A percentile compares a stretch with the other conserved stretches of the same genome.
phyloP scores from a whole-genome alignment of 2,113 vertebrate genomes.

The Diadophis punctatus region DNA sequence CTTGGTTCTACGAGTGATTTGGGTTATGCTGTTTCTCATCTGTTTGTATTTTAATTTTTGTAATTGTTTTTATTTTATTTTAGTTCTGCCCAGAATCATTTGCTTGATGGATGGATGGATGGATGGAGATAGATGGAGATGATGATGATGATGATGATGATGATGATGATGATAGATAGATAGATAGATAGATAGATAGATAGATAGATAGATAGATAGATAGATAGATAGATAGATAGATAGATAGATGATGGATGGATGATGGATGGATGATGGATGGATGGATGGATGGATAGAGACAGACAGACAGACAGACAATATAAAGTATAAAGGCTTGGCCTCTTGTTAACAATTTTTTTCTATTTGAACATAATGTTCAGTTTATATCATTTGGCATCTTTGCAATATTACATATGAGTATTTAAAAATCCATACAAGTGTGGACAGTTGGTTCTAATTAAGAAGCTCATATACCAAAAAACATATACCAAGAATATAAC shows the following conservation, averaged over 20 bases:
- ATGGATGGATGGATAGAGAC: too few species aligned
- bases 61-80: neutral
- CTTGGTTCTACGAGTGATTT: neutral
- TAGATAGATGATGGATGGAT: neutral
- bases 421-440: neutral
- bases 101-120: neutral
- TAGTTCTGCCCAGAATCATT: neutral
- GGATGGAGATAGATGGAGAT: neutral
- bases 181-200: neutral
- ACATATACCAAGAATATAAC: too few species aligned
- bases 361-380: neutral
- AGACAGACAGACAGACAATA: too few species aligned
- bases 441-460: neutral
- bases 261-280: neutral
- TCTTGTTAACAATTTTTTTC: neutral
- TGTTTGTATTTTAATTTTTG: neutral
- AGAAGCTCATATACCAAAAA: neutral
- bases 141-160: too few species aligned
- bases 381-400: neutral
- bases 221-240: neutral
- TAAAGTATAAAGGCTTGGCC: neutral
- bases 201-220: neutral
- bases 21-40: neutral
- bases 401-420: neutral
- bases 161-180: too few species aligned